These are phyloP conservation scores for Drosophila neocordata DNA, from an alignment of 1,140 invertebrate genomes.

Conservation along the genomic window DNA sequence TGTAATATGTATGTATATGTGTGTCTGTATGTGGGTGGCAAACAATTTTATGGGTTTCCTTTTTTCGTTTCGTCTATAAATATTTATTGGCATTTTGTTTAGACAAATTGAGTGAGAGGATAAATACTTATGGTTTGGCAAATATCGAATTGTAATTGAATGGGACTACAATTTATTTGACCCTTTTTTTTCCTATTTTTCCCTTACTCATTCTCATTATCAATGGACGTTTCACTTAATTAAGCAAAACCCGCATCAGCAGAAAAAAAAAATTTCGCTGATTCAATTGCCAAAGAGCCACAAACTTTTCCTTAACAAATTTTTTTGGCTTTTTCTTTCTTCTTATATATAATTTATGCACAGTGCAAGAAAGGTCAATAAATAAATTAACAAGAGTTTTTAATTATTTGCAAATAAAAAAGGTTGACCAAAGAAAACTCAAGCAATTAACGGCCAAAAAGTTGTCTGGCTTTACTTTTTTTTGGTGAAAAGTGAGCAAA, in stretches of 20 bases:
- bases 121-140: conserved; percentile 1
- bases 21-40: conserved; percentile 18
- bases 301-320: conserved; percentile 33
- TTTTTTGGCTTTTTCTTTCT: conserved; percentile 3
- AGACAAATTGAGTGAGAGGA: conserved; percentile 14
- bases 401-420: conserved; percentile 80
- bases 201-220: conserved; percentile 29
- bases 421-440: conserved; percentile 32
- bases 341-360: neutral
- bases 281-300: conserved; percentile 56
- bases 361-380: conserved; percentile 46
- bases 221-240: conserved; percentile 50
- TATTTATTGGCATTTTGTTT: conserved; percentile 67
- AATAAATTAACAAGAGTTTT: conserved; percentile 73
- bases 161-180: conserved; percentile 7
- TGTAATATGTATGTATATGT: neutral
- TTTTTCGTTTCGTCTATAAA: conserved; percentile 55
- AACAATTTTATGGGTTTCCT: conserved; percentile 63
- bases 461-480: conserved; percentile 26
- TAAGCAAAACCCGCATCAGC: conserved; percentile 66
- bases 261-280: conserved; percentile 49
- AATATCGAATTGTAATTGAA: conserved; percentile 4
- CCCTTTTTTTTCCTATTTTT: conserved; percentile 13
- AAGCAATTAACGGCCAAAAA: conserved; percentile 65
- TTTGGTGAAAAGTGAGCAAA: conserved; percentile 65